A percentile compares a stretch with the other conserved stretches of the same genome.
These are phyloP conservation scores for Xyliphius kryptos DNA, from an alignment of 2,113 vertebrate genomes.

Conservation along the genomic window DNA sequence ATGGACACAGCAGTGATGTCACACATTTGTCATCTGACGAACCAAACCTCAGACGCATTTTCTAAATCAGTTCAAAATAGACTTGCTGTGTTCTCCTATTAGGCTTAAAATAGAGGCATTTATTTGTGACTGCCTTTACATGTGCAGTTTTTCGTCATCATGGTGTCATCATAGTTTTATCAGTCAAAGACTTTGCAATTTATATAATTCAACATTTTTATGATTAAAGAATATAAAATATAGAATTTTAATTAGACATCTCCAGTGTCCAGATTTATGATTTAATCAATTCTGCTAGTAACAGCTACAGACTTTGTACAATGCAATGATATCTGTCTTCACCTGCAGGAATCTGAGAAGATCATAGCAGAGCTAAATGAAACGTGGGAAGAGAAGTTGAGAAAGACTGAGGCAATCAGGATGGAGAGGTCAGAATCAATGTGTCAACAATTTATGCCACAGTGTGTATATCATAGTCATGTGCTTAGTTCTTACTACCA, in stretches of 20 bases:
- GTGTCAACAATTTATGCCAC: constrained; percentile 11
- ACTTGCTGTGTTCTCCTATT: constrained; percentile 31
- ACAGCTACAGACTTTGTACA: not conserved
- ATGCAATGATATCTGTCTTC: not conserved
- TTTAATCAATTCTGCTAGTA: too few relatives aligned
- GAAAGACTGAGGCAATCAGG: constrained; percentile 94
- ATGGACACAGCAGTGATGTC: constrained; percentile 57
- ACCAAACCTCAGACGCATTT: constrained; percentile 56
- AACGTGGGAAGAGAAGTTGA: constrained; percentile 81
- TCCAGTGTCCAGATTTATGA: too few relatives aligned
- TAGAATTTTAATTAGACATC: too few relatives aligned
- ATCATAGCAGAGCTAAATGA: constrained; percentile 96
- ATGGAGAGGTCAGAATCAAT: constrained; percentile 86
- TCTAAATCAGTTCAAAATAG: constrained; percentile 44
- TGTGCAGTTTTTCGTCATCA: not conserved
- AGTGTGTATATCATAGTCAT: constrained; percentile 17
- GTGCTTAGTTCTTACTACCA: too few relatives aligned
- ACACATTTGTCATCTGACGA: constrained; percentile 56
- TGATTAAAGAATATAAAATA: too few relatives aligned
- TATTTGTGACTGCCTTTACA: not conserved
- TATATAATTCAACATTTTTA: too few relatives aligned
- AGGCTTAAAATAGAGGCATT: constrained; percentile 18
- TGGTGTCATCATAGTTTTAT: too few relatives aligned
- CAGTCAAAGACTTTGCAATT: too few relatives aligned
- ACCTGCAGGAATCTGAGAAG: constrained; percentile 90